Evolutionary conservation across 2,888 invertebrate genomes (phyloP), one percentile per base, ranked within the genome.

Genomic region (Tipula unca): DNA sequence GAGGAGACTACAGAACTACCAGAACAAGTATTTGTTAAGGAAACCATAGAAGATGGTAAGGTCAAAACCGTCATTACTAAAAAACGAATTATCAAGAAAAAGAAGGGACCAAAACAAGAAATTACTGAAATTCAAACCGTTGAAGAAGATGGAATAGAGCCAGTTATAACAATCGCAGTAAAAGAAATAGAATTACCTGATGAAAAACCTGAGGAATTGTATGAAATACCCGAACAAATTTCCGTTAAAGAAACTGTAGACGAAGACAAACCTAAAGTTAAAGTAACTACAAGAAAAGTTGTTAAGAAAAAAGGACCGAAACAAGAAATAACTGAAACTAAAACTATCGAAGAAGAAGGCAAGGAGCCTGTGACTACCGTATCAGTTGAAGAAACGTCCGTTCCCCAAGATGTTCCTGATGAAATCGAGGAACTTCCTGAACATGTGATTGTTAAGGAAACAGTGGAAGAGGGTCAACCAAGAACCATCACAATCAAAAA

Each of bases 11-110:
- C 87, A 82, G 91, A 91, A 48, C 85, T 87, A 54, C 87, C 87
- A 48, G 91, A 90, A 88, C 89, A 90, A 86, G 89, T 90, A 0
- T 89, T 90, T 83, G 88, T 92, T 1, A 90, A 90, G 1, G 92
- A 92, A 88, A 90, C 92, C 0, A 89, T 89, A n/a, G 91, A 91
- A 0, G 87, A 88, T 25, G 89, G 89, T 86, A 90, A 89, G 20
- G 86, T 86, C 86, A 85, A 69, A 54, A 85, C 29, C n/a, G 29
- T 10, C 5, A 82, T 48, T n/a, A 85, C 85, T 14, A 86, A 84
- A 29, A 86, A 86, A 48, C 69, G 86, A 42, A 42, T 86, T 0
- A 87, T 88, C 84, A 88, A 88, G 89, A 91, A 90, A 87, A 89
- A 88, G 84, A 89, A 89, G 86, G 90, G 89, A 82, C 89, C 88